Percentiles rank a stretch among this genome's conserved stretches.
Conservation (phyloP, 2,888 invertebrate species). For the Pocota personata region DNA sequence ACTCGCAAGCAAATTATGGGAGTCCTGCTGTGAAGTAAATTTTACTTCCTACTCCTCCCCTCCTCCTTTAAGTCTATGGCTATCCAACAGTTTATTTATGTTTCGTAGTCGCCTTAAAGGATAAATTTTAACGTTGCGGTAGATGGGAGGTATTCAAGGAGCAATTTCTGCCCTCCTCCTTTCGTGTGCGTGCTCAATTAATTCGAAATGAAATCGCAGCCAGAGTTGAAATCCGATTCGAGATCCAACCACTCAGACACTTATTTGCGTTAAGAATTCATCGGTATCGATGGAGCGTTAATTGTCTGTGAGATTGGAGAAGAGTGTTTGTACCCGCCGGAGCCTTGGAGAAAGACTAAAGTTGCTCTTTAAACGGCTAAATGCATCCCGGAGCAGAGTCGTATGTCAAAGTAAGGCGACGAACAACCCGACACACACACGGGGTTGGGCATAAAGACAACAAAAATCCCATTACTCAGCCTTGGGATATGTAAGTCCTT, state of each 20-base stretch:
- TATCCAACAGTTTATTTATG: conserved; percentile 16
- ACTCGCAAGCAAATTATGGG: conserved; percentile 45
- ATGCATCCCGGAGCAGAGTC: conserved; percentile 12
- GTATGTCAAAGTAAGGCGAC: conserved; percentile 7
- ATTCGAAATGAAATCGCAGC: conserved; percentile 39
- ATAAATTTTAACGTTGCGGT: conserved; percentile 26
- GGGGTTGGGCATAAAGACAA: background rate
- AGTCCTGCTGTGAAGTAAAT: conserved; percentile 26
- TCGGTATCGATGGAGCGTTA: conserved; percentile 39
- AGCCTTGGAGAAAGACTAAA: conserved; percentile 26
- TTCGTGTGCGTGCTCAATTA: conserved; percentile 41
- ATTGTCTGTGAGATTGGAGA: conserved; percentile 30
- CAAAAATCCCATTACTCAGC: conserved; percentile 24
- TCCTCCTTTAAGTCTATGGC: background rate
- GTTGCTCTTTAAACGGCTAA: conserved; percentile 1
- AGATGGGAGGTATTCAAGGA: background rate
- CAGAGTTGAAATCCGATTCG: conserved; percentile 1
- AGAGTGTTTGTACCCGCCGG: background rate
- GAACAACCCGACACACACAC: background rate
- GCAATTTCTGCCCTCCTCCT: background rate
- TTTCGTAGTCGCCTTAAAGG: conserved; percentile 30
- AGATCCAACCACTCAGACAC: conserved; percentile 20
- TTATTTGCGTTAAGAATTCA: conserved; percentile 38
- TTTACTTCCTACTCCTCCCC: background rate
- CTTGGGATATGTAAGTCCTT: conserved; percentile 10